Evolutionary conservation across 2,888 invertebrate genomes (phyloP), one percentile per base, ranked within the genome.

Genomic region (Drosophila hamatofila): DNA sequence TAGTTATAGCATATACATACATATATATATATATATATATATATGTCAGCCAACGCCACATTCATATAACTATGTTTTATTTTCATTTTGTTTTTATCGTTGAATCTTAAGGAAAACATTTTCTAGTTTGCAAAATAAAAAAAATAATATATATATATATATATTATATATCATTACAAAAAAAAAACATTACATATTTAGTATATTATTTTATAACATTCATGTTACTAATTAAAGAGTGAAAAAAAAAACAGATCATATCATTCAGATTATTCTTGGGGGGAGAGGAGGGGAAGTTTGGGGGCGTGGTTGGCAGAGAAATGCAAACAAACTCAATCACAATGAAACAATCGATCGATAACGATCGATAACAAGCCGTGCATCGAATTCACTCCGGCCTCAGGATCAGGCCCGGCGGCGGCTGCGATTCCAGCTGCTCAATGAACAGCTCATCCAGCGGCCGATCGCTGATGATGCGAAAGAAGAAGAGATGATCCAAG

Each of bases 401-500:
- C 6, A 89, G 60, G 8, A 77, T 60, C 49, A 86, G 14, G 7
- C 81, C 87, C 0, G 89, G 77, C 72, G 91, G 91, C 51, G 90
- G 78, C 46, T 90, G 94, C 68, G 95, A 94, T 91, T 97, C 96
- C 69, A 98, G 94, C 94, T 97, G 96, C 88, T 97, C 97, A 81
- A 95, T 95, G 70, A 98, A 95, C 93, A 97, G 97, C 56, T 96
- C 95, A 91, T 97, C 96, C 90, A 99, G 96, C 77, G 96, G 96
- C 70, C 95, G 95, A 85, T 98, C 97, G 41, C 97, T 97, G 88
- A 98, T 96, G 73, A 98, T 95, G 91, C 97, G 96, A 94, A 97
- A 98, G 95, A 97, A 98, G 94, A 98, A 98, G 79, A 98, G 94
- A 93, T 98, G 97, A 93, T 99, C 98, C 90, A 97, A 94, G 94